Evolutionary conservation across 2,797 vertebrate genomes (phyloP).

Genomic region (Lacerta agilis): DNA sequence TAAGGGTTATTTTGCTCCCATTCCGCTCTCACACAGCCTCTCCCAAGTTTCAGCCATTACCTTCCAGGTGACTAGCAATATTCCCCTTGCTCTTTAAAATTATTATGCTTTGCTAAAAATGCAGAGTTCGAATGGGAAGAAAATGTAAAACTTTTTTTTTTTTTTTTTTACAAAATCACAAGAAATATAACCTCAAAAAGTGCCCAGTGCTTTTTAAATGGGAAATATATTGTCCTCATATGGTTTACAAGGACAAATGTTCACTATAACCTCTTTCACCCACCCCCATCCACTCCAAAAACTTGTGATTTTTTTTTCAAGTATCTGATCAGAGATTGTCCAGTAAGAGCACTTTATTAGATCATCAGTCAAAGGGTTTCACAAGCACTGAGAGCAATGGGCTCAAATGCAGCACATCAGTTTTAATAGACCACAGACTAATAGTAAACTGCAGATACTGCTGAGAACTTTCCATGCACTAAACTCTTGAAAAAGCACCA

Average conservation of each 20-base stretch:
- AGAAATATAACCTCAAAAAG: not conserved
- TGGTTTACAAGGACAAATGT: slow-evolving; percentile 64
- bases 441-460: slow-evolving; percentile 84
- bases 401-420: slow-evolving; percentile 84
- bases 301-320: slow-evolving; percentile 68
- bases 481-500: slow-evolving; percentile 87
- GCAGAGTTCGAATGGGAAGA: not conserved
- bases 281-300: slow-evolving; percentile 58
- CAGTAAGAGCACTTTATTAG: slow-evolving; percentile 87
- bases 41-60: slow-evolving; percentile 79
- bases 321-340: slow-evolving; percentile 86
- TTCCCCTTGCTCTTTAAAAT: slow-evolving; percentile 6
- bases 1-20: slow-evolving; percentile 84
- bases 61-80: slow-evolving; percentile 77
- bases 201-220: not conserved
- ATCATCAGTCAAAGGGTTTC: slow-evolving; percentile 86
- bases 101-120: slow-evolving; percentile 14
- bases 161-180: slow-evolving; percentile 44
- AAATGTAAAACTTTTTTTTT: not conserved
- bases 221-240: slow-evolving; percentile 44
- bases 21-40: slow-evolving; percentile 80
- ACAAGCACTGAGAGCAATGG: slow-evolving; percentile 84
- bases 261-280: slow-evolving; percentile 50
- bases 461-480: slow-evolving; percentile 86
- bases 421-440: slow-evolving; percentile 83